phyloP scores from a whole-genome alignment of 2,888 invertebrate species.

The Pomacea canaliculata region DNA sequence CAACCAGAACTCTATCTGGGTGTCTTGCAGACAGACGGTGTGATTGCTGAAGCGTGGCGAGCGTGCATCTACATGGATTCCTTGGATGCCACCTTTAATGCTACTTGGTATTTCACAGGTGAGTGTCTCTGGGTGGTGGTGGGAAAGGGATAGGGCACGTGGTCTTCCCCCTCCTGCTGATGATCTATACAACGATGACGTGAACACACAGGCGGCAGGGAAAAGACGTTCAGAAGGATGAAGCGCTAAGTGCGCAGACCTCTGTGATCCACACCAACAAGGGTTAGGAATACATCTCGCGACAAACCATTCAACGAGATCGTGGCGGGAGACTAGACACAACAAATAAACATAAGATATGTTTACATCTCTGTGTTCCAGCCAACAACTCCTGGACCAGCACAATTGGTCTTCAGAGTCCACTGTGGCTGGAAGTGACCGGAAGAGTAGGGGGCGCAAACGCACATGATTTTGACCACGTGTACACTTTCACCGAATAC shows the following conservation, averaged over 20 bases:
- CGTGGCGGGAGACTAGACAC: too few relatives aligned
- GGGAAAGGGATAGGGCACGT: not conserved
- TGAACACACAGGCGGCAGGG: too few relatives aligned
- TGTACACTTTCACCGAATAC: constrained; percentile 46
- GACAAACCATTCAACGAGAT: too few relatives aligned
- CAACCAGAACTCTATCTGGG: constrained; percentile 36
- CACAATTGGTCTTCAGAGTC: constrained; percentile 24
- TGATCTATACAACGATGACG: too few relatives aligned
- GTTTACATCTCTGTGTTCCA: not conserved
- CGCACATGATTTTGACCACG: constrained; percentile 40
- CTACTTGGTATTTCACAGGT: constrained; percentile 50
- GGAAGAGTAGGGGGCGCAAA: constrained; percentile 18
- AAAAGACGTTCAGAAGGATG: too few relatives aligned
- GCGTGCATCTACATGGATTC: constrained; percentile 39
- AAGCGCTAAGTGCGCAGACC: too few relatives aligned
- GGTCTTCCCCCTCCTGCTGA: too few relatives aligned
- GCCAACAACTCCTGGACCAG: constrained; percentile 34
- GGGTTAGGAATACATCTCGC: too few relatives aligned
- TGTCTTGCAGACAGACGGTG: constrained; percentile 35
- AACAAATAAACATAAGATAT: too few relatives aligned
- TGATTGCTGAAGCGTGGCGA: constrained; percentile 42
- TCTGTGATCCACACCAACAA: too few relatives aligned
- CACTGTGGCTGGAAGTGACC: constrained; percentile 38
- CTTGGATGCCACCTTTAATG: constrained; percentile 40
- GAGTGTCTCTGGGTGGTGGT: constrained; percentile 1